Conservation (phyloP, 2,797 vertebrate genomes). For the Rhinella marina region DNA sequence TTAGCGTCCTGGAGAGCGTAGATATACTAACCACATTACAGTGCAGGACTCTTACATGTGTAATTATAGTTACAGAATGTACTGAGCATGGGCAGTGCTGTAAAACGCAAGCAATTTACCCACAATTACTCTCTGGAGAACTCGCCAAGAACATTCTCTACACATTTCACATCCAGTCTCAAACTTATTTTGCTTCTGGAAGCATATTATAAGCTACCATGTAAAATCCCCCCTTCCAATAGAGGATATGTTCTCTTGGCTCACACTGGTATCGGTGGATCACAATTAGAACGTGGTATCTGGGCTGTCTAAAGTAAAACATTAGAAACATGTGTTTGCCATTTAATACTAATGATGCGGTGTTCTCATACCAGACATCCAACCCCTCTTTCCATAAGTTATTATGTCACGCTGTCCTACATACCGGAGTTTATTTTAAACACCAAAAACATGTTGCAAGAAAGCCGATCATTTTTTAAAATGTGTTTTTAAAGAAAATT, state of each 20-base stretch:
- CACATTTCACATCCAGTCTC: not conserved
- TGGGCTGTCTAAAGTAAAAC: not conserved
- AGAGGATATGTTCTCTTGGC: not conserved
- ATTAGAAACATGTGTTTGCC: not conserved
- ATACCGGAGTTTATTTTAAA: not conserved
- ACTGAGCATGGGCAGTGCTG: not conserved
- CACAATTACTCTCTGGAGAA: not conserved
- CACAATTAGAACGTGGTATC: not conserved
- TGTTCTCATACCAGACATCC: not conserved
- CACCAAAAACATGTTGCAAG: not conserved
- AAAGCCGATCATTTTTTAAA: not conserved
- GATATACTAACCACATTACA: not conserved
- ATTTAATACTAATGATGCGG: not conserved
- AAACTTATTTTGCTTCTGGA: not conserved
- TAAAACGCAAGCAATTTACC: constrained; percentile 6
- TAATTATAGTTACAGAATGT: constrained; percentile 1
- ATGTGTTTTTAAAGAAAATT: no score
- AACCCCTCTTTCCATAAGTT: not conserved
- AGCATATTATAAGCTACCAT: not conserved
- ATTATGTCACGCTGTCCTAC: not conserved
- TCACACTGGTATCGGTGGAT: not conserved
- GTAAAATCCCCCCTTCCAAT: not conserved
- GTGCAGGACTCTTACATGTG: not conserved
- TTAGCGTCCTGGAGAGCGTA: not conserved
- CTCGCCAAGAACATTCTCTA: constrained; percentile 26